Conservation (phyloP, 2,888 invertebrate genomes). For the Pristionchus entomophagus region DNA sequence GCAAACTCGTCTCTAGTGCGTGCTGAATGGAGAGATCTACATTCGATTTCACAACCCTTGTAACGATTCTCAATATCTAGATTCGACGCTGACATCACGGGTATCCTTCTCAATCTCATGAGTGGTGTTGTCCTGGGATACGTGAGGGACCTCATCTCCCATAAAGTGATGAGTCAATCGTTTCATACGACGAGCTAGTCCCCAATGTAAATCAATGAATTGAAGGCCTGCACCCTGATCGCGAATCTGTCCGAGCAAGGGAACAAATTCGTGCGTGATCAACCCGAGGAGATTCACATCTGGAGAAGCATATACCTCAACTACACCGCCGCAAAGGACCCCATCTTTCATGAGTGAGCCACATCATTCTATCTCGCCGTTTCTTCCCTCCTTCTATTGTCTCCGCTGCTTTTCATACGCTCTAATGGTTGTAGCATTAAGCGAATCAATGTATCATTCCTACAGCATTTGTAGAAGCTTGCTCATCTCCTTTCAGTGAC, state of each 20-base stretch:
- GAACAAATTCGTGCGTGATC: not conserved
- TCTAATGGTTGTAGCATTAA: too few species aligned
- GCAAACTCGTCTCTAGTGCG: too few species aligned
- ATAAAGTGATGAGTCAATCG: not conserved
- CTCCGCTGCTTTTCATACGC: too few species aligned
- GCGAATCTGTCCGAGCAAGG: not conserved
- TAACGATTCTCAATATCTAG: not conserved
- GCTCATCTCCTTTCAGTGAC: too few species aligned
- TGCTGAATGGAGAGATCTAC: too few species aligned
- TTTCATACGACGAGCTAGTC: too few species aligned
- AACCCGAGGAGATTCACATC: slow-evolving; percentile 12
- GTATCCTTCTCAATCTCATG: not conserved
- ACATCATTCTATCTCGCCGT: too few species aligned
- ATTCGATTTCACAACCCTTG: too few species aligned
- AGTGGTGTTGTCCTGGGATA: not conserved
- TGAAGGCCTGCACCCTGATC: not conserved
- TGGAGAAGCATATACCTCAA: slow-evolving; percentile 19
- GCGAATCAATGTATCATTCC: too few species aligned
- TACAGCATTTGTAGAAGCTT: too few species aligned
- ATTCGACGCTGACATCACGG: not conserved
- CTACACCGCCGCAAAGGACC: not conserved
- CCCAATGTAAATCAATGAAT: not conserved
- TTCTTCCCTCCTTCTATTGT: too few species aligned
- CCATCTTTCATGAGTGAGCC: not conserved
- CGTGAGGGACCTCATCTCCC: not conserved